phyloP scores from a whole-genome alignment of 2,797 vertebrate genomes.

The Allenopithecus nigroviridis region DNA sequence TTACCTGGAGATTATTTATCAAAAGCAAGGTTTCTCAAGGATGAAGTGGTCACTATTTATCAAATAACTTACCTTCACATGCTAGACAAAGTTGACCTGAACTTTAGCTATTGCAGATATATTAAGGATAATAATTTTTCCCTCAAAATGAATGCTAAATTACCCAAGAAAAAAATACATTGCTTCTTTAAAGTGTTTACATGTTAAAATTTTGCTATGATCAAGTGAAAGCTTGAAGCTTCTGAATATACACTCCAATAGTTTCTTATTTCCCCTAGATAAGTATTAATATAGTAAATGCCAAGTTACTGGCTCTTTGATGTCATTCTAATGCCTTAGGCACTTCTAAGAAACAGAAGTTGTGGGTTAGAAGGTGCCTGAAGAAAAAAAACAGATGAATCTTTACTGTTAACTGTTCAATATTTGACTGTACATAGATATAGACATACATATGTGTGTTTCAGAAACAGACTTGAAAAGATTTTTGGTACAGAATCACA shows the following conservation, averaged over 20 bases:
- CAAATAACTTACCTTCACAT: constrained; percentile 42
- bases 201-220: not conserved
- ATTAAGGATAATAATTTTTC: not conserved
- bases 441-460: not conserved
- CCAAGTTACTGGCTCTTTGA: not conserved
- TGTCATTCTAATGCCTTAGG: not conserved
- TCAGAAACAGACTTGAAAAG: not conserved
- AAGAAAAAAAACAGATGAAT: not conserved
- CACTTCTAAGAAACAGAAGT: constrained; percentile 32
- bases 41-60: constrained; percentile 37
- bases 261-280: not conserved
- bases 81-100: constrained; percentile 25
- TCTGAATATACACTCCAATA: not conserved
- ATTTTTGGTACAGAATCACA: not conserved
- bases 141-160: constrained; percentile 13
- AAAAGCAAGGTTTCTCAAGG: constrained; percentile 43
- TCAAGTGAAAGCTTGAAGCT: not conserved
- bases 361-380: not conserved
- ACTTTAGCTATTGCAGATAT: not conserved
- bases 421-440: not conserved
- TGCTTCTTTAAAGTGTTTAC: not conserved
- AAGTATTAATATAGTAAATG: constrained; percentile 27
- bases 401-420: not conserved
- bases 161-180: not conserved
- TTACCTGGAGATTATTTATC: constrained; percentile 61